These are phyloP conservation scores for Synanthedon tipuliformis DNA, from an alignment of 2,888 invertebrate species.

Conservation along the genomic window DNA sequence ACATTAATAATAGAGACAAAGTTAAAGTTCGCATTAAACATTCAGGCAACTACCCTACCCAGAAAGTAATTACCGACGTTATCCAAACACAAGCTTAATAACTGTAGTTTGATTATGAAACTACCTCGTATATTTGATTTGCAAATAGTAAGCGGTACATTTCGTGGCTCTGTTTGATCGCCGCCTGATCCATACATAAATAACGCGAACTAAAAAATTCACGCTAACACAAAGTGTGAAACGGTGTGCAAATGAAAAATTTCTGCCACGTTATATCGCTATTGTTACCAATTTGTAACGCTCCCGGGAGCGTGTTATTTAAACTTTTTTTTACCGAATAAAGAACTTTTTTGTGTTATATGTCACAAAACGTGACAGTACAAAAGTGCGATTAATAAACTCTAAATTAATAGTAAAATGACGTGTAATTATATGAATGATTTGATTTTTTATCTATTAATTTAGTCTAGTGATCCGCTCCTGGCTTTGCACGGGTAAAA, in stretches of 20 bases:
- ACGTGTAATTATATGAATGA: not conserved
- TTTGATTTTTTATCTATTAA: not conserved
- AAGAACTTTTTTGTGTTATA: not conserved
- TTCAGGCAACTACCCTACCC: too few relatives aligned
- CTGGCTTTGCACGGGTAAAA: too few relatives aligned
- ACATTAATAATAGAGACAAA: too few relatives aligned
- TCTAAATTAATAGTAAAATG: too few relatives aligned
- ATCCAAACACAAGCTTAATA: too few relatives aligned
- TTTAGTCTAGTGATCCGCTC: not conserved
- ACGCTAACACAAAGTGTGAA: slow-evolving; percentile 56
- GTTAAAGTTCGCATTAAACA: too few relatives aligned
- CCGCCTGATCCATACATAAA: slow-evolving; percentile 8
- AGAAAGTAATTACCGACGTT: too few relatives aligned
- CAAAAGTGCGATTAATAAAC: too few relatives aligned
- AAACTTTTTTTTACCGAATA: slow-evolving; percentile 10
- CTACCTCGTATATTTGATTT: not conserved
- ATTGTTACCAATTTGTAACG: slow-evolving; percentile 53
- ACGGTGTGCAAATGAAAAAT: slow-evolving; percentile 59
- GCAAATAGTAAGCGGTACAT: not conserved
- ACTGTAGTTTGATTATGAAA: not conserved
- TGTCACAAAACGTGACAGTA: not conserved
- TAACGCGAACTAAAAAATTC: slow-evolving; percentile 27
- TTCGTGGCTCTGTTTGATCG: slow-evolving; percentile 26
- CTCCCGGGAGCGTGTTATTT: slow-evolving; percentile 24
- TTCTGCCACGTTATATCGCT: slow-evolving; percentile 49